Base-by-base conservation (phyloP, 2,888 invertebrate species). In the Athalia cordata region DNA sequence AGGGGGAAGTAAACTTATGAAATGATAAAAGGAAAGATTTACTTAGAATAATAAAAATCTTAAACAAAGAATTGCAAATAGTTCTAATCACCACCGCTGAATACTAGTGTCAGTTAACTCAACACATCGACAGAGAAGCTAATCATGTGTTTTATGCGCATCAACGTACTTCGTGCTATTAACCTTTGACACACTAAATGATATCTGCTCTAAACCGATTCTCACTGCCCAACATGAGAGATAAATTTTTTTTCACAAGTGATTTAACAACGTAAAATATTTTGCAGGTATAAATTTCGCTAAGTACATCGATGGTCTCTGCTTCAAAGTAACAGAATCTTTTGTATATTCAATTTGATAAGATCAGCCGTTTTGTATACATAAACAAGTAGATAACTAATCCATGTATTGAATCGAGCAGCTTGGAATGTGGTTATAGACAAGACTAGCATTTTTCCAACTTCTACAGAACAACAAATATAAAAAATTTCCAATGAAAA, bases 121-220 rank as follows among this genome's bases (percentile, higher is more conserved):
- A 29, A 29, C 29, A 29, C 29, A 29, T 29, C 29, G 29, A 29
- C 29, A 29, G 2, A 29, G 29, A 29, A 29, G 29, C 29, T 29
- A 29, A 29, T 29, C 29, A 2, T 29, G 29, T 29, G 29, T 29
- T 29, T 29, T 29, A 29, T 29, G 29, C 29, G 29, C 29, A 29
- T 29, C 29, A 29, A 29, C 29, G 29, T 72, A 59, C 9, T 9
- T 47, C n/a, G 72, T 57, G 72, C 72, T 47, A 72, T 72, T 72
- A 72, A 72, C 72, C 72, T 72, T 59, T 72, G 57, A 50, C 59
- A 72, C 47, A 47, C 47, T 72, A 13, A 59, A 72, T 13, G 8
- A 72, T 72, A 72, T 72, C 72, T 72, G 59, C 47, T 45, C 8
- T 13, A 47, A 59, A 47, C 59, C 57, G 15, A 43, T 59, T 57